Evolutionary conservation across 2,888 invertebrate genomes (phyloP).

Genomic region (Cephus runcator): DNA sequence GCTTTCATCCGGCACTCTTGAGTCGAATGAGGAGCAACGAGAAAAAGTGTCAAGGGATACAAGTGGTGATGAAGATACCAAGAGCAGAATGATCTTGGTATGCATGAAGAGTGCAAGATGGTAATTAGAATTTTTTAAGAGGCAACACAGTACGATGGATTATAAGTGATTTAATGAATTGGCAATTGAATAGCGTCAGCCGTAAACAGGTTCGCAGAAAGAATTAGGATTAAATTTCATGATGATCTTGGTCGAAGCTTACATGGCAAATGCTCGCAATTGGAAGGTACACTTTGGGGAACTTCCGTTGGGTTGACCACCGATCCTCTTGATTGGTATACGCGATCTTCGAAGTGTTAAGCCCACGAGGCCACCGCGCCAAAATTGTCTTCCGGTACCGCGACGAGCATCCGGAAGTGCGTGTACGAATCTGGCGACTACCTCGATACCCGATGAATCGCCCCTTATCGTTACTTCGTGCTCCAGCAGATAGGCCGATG

Average conservation of each 20-base stretch:
- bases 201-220: neutral
- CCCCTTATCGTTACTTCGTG: constrained; percentile 48
- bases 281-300: constrained; percentile 24
- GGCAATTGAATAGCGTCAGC: neutral
- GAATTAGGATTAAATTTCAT: neutral
- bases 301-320: constrained; percentile 16
- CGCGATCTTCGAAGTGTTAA: constrained; percentile 39
- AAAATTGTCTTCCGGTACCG: constrained; percentile 27
- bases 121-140: neutral
- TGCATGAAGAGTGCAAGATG: neutral
- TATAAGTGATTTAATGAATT: neutral
- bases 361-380: constrained; percentile 47
- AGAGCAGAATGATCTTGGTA: neutral
- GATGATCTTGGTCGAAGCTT: constrained; percentile 19
- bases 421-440: constrained; percentile 50
- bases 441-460: constrained; percentile 40
- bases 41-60: neutral
- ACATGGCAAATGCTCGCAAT: constrained; percentile 31
- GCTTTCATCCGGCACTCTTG: neutral
- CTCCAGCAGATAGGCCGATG: constrained; percentile 39
- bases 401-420: constrained; percentile 31
- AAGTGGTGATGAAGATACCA: neutral
- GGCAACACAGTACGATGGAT: neutral
- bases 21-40: neutral
- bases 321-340: constrained; percentile 31